These are phyloP conservation scores for Brachyrhaphis roseni DNA, from an alignment of 2,797 vertebrate genomes.

Conservation along the genomic window DNA sequence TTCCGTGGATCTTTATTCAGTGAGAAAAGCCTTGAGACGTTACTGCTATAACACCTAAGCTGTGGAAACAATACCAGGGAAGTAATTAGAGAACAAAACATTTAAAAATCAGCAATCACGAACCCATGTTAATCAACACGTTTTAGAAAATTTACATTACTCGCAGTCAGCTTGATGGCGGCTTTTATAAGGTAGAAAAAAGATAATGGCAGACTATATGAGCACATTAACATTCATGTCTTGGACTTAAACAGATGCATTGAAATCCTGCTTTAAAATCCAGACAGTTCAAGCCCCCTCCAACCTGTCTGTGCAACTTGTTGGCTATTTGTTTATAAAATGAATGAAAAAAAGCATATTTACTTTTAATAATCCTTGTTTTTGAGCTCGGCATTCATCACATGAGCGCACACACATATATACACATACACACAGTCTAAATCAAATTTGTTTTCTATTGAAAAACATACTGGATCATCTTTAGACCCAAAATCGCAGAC, in stretches of 20 bases:
- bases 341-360: not conserved
- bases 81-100: constrained; percentile 36
- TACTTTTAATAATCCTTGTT: constrained; percentile 1
- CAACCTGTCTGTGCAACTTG: constrained; percentile 40
- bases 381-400: not conserved
- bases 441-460: constrained; percentile 1
- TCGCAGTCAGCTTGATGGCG: not conserved
- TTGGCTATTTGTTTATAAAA: constrained; percentile 64
- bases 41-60: constrained; percentile 77
- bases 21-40: constrained; percentile 45
- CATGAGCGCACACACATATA: not conserved
- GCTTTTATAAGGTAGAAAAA: constrained; percentile 1
- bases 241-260: constrained; percentile 83
- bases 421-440: not conserved
- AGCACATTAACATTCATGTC: constrained; percentile 78
- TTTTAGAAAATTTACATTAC: not conserved
- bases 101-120: constrained; percentile 25
- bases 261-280: constrained; percentile 76
- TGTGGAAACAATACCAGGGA: constrained; percentile 57
- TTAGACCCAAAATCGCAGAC: constrained; percentile 22
- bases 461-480: not conserved
- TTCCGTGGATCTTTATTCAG: constrained; percentile 78
- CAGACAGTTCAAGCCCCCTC: constrained; percentile 54
- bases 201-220: constrained; percentile 12
- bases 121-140: not conserved